These are phyloP conservation scores for Scopus umbretta DNA, from an alignment of 2,113 vertebrate species.

Conservation along the genomic window DNA sequence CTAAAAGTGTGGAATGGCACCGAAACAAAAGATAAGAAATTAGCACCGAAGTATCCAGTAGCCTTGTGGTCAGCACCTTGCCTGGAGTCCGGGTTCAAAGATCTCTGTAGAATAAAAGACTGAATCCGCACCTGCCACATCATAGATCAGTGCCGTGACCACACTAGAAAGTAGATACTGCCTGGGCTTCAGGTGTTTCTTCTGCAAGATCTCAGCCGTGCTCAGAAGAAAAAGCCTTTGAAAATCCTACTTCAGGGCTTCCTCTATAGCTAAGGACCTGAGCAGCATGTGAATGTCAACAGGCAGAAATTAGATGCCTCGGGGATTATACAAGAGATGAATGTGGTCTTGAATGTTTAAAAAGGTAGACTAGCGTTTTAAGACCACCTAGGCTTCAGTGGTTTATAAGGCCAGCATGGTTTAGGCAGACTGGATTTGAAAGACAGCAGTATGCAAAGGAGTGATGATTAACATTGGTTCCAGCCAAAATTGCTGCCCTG, in stretches of 20 bases:
- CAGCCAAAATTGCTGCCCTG: background rate
- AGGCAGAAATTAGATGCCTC: background rate
- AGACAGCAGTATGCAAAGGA: background rate
- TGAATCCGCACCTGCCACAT: background rate
- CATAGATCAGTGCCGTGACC: background rate
- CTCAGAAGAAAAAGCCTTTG: conserved; percentile 12
- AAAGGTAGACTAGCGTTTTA: background rate
- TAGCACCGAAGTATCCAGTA: background rate
- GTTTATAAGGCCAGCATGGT: background rate
- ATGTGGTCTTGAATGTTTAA: background rate
- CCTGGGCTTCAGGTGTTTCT: background rate
- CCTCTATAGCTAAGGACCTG: background rate
- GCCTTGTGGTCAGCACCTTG: background rate
- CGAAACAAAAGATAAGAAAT: background rate
- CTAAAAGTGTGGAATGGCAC: background rate
- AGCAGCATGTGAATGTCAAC: background rate
- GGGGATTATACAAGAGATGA: background rate
- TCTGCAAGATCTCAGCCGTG: background rate
- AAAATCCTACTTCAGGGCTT: background rate
- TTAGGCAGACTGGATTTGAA: background rate
- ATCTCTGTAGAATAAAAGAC: background rate
- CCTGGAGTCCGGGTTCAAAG: background rate
- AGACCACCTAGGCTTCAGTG: background rate
- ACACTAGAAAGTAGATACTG: background rate
- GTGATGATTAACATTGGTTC: background rate